Conservation (phyloP, 2,797 vertebrate species). For the Tamandua tetradactyla region DNA sequence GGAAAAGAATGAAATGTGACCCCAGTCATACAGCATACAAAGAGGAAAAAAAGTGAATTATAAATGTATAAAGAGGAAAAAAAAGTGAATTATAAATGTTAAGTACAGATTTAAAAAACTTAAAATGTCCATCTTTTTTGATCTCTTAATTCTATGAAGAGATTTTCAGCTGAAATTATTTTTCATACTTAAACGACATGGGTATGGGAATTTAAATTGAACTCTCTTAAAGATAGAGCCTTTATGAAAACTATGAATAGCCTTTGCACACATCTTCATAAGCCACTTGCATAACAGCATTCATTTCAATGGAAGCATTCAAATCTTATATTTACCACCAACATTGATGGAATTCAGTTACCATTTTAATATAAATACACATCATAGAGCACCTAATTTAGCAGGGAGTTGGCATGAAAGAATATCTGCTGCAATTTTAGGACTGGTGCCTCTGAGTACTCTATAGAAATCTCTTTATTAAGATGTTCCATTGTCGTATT, state of each 20-base stretch:
- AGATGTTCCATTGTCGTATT: background rate
- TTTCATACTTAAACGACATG: background rate
- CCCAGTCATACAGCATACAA: too few relatives aligned
- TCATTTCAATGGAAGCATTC: slow-evolving; percentile 47
- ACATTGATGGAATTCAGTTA: slow-evolving; percentile 36
- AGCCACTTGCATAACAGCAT: slow-evolving; percentile 28
- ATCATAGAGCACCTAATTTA: slow-evolving; percentile 40
- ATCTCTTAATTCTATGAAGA: slow-evolving; percentile 60
- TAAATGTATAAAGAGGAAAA: too few relatives aligned
- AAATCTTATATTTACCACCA: slow-evolving; percentile 47
- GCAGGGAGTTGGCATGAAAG: background rate
- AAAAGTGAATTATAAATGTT: slow-evolving; percentile 59
- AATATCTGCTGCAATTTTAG: slow-evolving; percentile 62
- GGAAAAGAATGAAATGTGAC: too few relatives aligned
- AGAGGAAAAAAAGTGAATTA: too few relatives aligned
- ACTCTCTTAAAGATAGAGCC: slow-evolving; percentile 8
- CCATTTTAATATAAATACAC: slow-evolving; percentile 41
- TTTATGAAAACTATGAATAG: slow-evolving; percentile 14
- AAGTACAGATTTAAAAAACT: slow-evolving; percentile 53
- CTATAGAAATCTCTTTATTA: slow-evolving; percentile 61
- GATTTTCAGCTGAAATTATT: slow-evolving; percentile 53
- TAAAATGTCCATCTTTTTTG: slow-evolving; percentile 39
- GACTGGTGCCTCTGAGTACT: slow-evolving; percentile 33
- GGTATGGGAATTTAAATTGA: slow-evolving; percentile 56
- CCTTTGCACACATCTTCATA: slow-evolving; percentile 47